Conservation (phyloP, 2,113 vertebrate genomes). For the Gambusia affinis region DNA sequence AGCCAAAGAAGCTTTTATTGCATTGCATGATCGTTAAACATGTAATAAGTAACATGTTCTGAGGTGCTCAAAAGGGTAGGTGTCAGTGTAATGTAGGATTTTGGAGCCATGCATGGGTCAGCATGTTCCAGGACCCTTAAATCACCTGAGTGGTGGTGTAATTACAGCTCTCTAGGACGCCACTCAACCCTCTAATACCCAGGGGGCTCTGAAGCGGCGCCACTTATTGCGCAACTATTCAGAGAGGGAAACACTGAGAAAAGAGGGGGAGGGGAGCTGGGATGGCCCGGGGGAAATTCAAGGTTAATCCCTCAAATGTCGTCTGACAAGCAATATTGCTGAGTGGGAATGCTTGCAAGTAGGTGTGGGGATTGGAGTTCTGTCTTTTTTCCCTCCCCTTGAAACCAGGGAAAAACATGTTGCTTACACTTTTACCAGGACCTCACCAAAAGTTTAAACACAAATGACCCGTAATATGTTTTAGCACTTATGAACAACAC, state of each 20-base stretch:
- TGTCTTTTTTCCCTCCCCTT: background rate
- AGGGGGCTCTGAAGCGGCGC: constrained; percentile 75
- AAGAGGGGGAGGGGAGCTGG: constrained; percentile 22
- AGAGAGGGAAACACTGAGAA: constrained; percentile 52
- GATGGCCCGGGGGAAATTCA: constrained; percentile 70
- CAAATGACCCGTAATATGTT: background rate
- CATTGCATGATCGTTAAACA: constrained; percentile 4
- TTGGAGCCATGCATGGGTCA: constrained; percentile 69
- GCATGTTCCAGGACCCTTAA: constrained; percentile 72
- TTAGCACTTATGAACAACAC: no score
- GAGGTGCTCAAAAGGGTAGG: constrained; percentile 32
- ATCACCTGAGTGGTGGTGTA: constrained; percentile 75
- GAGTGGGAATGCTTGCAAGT: constrained; percentile 42
- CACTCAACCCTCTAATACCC: constrained; percentile 77
- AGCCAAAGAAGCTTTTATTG: background rate
- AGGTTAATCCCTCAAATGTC: constrained; percentile 77
- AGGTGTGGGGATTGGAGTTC: constrained; percentile 27
- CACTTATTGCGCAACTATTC: constrained; percentile 77
- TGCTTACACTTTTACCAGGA: background rate
- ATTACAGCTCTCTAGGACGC: constrained; percentile 76
- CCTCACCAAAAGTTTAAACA: background rate
- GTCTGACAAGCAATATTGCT: constrained; percentile 67
- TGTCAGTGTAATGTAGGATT: constrained; percentile 46
- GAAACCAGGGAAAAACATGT: background rate
- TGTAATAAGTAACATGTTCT: constrained; percentile 24